These are phyloP conservation scores for Ditylenchus weischeri DNA, from an alignment of 2,888 invertebrate genomes.

Conservation along the genomic window DNA sequence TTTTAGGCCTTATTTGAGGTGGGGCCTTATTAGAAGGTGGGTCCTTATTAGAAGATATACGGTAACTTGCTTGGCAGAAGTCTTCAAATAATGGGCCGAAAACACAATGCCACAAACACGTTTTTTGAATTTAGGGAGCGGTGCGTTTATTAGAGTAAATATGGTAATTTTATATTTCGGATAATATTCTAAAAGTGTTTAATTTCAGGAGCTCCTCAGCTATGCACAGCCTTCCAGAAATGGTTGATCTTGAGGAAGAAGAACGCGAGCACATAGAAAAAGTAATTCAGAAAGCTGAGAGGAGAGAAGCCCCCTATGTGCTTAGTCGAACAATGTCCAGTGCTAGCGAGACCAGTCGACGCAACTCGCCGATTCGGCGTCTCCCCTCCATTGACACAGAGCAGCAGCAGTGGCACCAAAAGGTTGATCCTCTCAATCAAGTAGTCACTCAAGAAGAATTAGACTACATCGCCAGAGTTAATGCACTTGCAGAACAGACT, in stretches of 20 bases:
- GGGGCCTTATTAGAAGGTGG: too few relatives aligned
- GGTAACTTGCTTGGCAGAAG: too few relatives aligned
- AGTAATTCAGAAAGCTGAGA: conserved; percentile 46
- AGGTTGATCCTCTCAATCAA: not conserved
- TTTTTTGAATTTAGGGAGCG: not conserved
- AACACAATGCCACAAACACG: not conserved
- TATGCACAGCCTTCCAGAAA: conserved; percentile 39
- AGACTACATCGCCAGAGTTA: conserved; percentile 27
- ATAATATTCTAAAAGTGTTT: not conserved
- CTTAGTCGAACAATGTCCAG: conserved; percentile 10
- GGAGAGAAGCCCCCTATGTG: conserved; percentile 37
- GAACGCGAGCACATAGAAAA: conserved; percentile 50
- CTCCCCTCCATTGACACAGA: not conserved
- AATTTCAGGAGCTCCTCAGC: conserved; percentile 47
- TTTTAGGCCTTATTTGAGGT: too few relatives aligned
- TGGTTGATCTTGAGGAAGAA: conserved; percentile 41
- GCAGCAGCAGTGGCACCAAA: not conserved
- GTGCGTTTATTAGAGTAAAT: too few relatives aligned
- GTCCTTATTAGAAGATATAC: too few relatives aligned
- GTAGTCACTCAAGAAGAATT: conserved; percentile 33
- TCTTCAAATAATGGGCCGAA: too few relatives aligned
- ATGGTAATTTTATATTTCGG: too few relatives aligned
- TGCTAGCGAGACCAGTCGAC: conserved; percentile 2
- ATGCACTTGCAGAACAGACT: conserved; percentile 17
- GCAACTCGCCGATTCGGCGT: conserved; percentile 2